Evolutionary conservation across 2,888 invertebrate genomes (phyloP).

Genomic region (Lydus trimaculatus): DNA sequence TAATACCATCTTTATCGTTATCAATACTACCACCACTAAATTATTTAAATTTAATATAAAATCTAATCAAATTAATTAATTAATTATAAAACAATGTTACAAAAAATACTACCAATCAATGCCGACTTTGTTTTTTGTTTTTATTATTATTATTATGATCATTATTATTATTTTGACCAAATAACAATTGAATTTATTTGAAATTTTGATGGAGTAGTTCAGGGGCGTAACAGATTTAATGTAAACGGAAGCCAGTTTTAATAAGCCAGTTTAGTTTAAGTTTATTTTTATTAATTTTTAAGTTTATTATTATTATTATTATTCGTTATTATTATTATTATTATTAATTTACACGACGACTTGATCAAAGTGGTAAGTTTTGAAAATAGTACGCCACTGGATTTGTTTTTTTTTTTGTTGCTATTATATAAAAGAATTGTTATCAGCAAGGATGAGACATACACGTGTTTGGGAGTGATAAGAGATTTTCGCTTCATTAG

Average conservation of each 20-base stretch:
- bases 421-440: slow-evolving; percentile 7
- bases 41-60: no score
- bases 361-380: not conserved
- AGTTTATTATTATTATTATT: not conserved
- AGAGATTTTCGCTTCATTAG: not conserved
- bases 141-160: not conserved
- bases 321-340: not conserved
- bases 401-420: not conserved
- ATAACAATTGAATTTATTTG: not conserved
- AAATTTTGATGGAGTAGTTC: not conserved
- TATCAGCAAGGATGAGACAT: slow-evolving; percentile 17
- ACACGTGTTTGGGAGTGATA: slow-evolving; percentile 37
- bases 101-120: slow-evolving; percentile 3
- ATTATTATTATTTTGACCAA: not conserved
- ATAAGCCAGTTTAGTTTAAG: not conserved
- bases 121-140: not conserved
- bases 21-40: not conserved
- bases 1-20: slow-evolving; percentile 13
- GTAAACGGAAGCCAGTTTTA: slow-evolving; percentile 1
- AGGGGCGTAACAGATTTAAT: not conserved
- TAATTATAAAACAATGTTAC: not conserved
- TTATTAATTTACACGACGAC: not conserved
- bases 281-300: not conserved
- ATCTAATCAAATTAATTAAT: not conserved
- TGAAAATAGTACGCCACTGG: not conserved